Evolutionary conservation across 2,888 invertebrate genomes (phyloP).

Genomic region (Baccha elongata): DNA sequence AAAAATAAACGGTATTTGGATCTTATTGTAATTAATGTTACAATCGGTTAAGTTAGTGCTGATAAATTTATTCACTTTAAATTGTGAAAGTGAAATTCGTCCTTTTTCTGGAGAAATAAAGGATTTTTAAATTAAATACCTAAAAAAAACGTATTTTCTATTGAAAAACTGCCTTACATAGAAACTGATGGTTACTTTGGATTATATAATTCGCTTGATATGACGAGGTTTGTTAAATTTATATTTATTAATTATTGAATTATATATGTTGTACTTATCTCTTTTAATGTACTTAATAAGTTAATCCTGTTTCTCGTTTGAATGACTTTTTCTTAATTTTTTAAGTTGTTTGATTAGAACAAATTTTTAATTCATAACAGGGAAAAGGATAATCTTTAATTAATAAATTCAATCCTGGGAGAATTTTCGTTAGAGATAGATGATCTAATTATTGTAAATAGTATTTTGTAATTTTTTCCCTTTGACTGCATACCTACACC

Average conservation of each 20-base stretch:
- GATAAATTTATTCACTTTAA: constrained; percentile 10
- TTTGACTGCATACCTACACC: no score
- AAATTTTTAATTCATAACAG: no score
- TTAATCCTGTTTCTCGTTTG: no score
- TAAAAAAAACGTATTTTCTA: not conserved
- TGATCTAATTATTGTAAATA: no score
- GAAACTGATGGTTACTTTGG: constrained; percentile 73
- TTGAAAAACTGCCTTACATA: constrained; percentile 51
- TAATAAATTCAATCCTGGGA: no score
- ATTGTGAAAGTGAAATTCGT: constrained; percentile 39
- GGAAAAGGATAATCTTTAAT: no score
- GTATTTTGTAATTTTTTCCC: no score
- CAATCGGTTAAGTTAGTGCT: not conserved
- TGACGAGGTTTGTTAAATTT: constrained; percentile 63
- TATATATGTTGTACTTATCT: not conserved
- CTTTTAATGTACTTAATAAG: not conserved
- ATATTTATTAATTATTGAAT: constrained; percentile 16
- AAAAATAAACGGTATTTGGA: not conserved
- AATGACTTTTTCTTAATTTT: no score
- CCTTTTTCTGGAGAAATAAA: constrained; percentile 34
- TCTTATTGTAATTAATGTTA: not conserved
- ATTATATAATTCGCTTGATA: constrained; percentile 67
- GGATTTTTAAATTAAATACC: not conserved
- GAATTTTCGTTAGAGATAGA: no score
- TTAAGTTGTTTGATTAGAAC: no score